These are phyloP conservation scores for Piliocolobus tephrosceles DNA, from an alignment of 2,113 vertebrate genomes.

Conservation along the genomic window DNA sequence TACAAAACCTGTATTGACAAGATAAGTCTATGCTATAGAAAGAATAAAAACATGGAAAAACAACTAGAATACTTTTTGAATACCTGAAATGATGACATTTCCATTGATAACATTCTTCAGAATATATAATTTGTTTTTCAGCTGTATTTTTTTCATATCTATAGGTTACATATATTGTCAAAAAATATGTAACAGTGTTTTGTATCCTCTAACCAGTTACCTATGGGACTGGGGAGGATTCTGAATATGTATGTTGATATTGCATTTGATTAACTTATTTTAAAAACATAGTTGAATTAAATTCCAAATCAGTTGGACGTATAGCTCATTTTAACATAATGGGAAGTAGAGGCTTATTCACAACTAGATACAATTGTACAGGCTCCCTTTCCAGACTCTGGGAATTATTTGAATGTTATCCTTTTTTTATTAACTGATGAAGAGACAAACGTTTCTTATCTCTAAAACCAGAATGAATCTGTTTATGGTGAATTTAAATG, in stretches of 20 bases:
- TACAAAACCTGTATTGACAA: neutral
- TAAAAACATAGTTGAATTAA: constrained; percentile 6
- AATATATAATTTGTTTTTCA: constrained; percentile 54
- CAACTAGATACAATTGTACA: neutral
- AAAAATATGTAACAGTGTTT: neutral
- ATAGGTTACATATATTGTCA: neutral
- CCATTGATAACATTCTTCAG: neutral
- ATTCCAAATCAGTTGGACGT: neutral
- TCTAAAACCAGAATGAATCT: constrained; percentile 29
- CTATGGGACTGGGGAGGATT: neutral
- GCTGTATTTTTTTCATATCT: constrained; percentile 2
- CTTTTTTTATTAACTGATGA: constrained; percentile 34
- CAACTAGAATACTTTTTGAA: neutral
- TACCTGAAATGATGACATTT: neutral
- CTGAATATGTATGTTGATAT: neutral
- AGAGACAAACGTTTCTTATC: constrained; percentile 50
- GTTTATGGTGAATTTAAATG: constrained; percentile 3
- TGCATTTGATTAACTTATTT: constrained; percentile 40
- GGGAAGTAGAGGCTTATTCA: neutral
- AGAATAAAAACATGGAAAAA: neutral
- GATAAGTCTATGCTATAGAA: neutral
- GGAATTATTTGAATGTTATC: constrained; percentile 12
- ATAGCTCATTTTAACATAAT: neutral
- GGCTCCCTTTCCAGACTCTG: neutral
- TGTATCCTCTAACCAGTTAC: neutral